phyloP scores from a whole-genome alignment of 2,888 invertebrate genomes.

The Aphodius granarius region DNA sequence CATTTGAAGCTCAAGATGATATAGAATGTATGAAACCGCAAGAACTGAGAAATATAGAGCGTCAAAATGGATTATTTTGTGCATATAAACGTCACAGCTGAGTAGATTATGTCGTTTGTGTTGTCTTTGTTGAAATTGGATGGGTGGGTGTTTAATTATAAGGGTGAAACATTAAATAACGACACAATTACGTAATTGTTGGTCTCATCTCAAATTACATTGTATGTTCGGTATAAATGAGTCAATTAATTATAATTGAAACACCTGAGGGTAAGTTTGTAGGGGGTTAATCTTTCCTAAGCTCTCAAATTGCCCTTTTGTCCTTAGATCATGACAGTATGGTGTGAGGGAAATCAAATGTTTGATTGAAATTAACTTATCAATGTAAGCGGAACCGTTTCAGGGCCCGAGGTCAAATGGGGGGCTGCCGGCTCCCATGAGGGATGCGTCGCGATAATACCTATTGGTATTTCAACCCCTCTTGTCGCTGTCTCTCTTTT shows the following conservation, averaged over 20 bases:
- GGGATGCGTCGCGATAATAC: constrained; percentile 1
- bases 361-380: constrained; percentile 14
- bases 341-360: constrained; percentile 4
- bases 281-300: background rate
- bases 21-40: too few relatives aligned
- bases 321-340: background rate
- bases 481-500: background rate
- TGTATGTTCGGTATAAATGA: background rate
- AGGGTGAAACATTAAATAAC: constrained; percentile 4
- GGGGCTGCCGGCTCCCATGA: background rate
- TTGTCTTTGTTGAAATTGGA: background rate
- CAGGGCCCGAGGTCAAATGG: constrained; percentile 4
- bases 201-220: background rate
- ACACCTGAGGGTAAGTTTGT: constrained; percentile 1
- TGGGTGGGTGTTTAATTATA: background rate
- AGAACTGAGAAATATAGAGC: too few relatives aligned
- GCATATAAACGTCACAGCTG: too few relatives aligned
- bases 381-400: constrained; percentile 6
- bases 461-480: constrained; percentile 1
- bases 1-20: too few relatives aligned
- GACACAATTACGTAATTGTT: background rate
- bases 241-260: background rate
- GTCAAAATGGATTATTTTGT: too few relatives aligned
- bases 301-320: background rate
- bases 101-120: too few relatives aligned